These are phyloP conservation scores for Microplitis deprimator DNA, from an alignment of 2,888 invertebrate genomes.

Conservation along the genomic window DNA sequence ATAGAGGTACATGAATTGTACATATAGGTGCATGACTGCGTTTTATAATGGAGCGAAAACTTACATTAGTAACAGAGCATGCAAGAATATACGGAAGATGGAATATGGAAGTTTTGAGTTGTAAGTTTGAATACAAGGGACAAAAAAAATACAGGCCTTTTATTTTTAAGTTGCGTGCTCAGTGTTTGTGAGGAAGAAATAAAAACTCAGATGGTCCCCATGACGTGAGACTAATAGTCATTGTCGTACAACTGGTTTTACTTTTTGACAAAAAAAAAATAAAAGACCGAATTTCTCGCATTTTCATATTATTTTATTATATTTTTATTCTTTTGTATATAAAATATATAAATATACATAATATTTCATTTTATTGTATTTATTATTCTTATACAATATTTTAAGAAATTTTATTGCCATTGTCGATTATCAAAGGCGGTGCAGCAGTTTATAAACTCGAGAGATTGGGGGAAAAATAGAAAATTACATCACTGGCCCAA, in stretches of 20 bases:
- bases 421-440: slow-evolving; percentile 15
- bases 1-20: neutral
- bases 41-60: slow-evolving; percentile 46
- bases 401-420: neutral
- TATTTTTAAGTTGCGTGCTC: slow-evolving; percentile 6
- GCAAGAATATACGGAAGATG: slow-evolving; percentile 12
- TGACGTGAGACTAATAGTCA: slow-evolving; percentile 50
- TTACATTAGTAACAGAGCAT: slow-evolving; percentile 8
- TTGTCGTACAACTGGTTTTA: slow-evolving; percentile 37
- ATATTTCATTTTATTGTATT: neutral
- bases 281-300: slow-evolving; percentile 36
- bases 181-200: neutral
- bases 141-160: neutral
- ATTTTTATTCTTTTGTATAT: slow-evolving; percentile 10
- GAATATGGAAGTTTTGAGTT: neutral
- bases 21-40: slow-evolving; percentile 36
- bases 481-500: neutral
- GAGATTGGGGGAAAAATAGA: slow-evolving; percentile 10
- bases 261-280: slow-evolving; percentile 25
- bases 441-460: slow-evolving; percentile 10
- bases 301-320: slow-evolving; percentile 27
- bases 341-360: slow-evolving; percentile 2
- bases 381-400: neutral
- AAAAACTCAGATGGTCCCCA: slow-evolving; percentile 18
- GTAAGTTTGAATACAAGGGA: neutral